Evolutionary conservation across 2,888 invertebrate genomes (phyloP).

Genomic region (Agonum fuliginosum): DNA sequence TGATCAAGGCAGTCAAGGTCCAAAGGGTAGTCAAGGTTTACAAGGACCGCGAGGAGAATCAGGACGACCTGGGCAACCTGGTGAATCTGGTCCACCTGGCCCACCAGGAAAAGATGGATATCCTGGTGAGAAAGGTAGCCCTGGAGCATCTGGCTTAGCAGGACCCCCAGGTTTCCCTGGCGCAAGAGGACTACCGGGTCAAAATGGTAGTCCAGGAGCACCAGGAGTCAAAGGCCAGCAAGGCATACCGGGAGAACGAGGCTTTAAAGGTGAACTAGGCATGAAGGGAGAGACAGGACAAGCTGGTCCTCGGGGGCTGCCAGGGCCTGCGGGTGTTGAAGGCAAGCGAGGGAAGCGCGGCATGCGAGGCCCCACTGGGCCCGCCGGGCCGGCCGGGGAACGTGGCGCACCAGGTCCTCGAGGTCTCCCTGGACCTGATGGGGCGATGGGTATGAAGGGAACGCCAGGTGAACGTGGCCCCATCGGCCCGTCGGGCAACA

Average conservation of each 20-base stretch:
- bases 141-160: conserved; percentile 82
- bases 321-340: conserved; percentile 84
- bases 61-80: conserved; percentile 85
- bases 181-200: conserved; percentile 84
- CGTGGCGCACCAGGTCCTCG: conserved; percentile 79
- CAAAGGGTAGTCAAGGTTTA: conserved; percentile 87
- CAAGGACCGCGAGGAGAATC: conserved; percentile 89
- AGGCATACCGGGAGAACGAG: conserved; percentile 87
- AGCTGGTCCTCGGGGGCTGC: conserved; percentile 84
- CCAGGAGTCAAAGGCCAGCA: conserved; percentile 84
- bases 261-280: conserved; percentile 86
- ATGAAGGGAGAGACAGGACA: conserved; percentile 84
- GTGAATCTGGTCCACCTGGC: conserved; percentile 85
- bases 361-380: conserved; percentile 84
- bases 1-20: conserved; percentile 83
- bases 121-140: conserved; percentile 87
- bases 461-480: conserved; percentile 83
- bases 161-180: conserved; percentile 91
- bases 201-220: conserved; percentile 83
- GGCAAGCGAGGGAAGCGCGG: conserved; percentile 90
- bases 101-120: conserved; percentile 86
- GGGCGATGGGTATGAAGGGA: conserved; percentile 85
- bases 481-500: conserved; percentile 79
- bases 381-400: conserved; percentile 84
- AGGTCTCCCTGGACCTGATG: conserved; percentile 86